These are phyloP conservation scores for Erebia aethiops DNA, from an alignment of 2,888 invertebrate genomes.

Conservation along the genomic window DNA sequence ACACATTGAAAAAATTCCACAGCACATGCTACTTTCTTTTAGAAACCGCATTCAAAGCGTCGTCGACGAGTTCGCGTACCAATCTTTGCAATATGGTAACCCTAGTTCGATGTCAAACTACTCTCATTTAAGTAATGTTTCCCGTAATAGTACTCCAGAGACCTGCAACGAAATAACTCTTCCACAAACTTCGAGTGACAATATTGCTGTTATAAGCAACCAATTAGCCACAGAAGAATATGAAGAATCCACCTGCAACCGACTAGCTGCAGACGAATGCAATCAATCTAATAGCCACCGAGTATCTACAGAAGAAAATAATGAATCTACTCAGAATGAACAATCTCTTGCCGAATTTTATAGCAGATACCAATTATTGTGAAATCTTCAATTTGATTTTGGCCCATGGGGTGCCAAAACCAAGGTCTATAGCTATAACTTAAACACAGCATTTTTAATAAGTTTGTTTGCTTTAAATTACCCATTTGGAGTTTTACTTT, in stretches of 20 bases:
- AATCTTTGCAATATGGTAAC: constrained; percentile 3
- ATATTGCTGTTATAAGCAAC: constrained; percentile 4
- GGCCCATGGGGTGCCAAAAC: constrained; percentile 1
- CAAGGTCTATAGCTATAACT: background rate
- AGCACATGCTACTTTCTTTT: constrained; percentile 4
- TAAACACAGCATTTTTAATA: background rate
- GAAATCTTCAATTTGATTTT: constrained; percentile 7
- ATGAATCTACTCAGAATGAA: constrained; percentile 2
- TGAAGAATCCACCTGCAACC: background rate
- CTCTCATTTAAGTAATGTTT: constrained; percentile 10
- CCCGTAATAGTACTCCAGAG: constrained; percentile 6
- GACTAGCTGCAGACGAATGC: background rate
- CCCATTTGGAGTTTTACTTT: background rate
- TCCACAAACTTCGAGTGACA: constrained; percentile 4
- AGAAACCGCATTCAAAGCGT: constrained; percentile 3
- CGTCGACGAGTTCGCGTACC: constrained; percentile 4
- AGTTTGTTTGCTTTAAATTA: constrained; percentile 3
- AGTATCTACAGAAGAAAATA: constrained; percentile 5
- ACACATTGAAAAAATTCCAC: constrained; percentile 3
- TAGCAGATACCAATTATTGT: background rate
- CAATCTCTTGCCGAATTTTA: background rate
- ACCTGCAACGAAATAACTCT: constrained; percentile 2
- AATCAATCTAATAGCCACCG: background rate
- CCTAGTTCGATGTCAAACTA: constrained; percentile 5
- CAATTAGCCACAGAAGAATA: constrained; percentile 3